Evolutionary conservation across 30 jellyfish, hydroid and myxozoan species (phyloP), one percentile per base, ranked within the genome.

Genomic region (Pseudorhiza aurosa): DNA sequence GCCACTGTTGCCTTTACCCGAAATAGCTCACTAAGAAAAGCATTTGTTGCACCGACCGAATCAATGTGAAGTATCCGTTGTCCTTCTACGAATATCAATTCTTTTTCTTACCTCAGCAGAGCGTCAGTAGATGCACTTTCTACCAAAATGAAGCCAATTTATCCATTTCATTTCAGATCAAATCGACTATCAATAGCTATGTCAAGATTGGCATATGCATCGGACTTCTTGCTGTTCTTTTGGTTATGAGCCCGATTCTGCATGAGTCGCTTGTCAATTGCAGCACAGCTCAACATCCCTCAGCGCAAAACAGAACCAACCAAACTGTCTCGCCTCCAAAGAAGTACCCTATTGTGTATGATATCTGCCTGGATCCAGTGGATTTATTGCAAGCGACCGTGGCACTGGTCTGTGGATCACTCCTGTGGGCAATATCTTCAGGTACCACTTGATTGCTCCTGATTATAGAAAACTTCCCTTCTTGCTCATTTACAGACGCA

Each of bases 391-490:
- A 27, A 26, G 94, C 95, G n/a, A 43, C 78, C n/a, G 32, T 81
- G 14, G 83, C 94, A 9, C 55, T 80, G 27, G 24, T 69, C 12
- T 21, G 40, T 53, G 97, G 90, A 2, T 64, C 94, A 0, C 24
- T 79, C 18, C 68, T 88, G 2, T 88, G 97, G 97, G 94, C 90
- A 19, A 68, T 73, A 2, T 78, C 90, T 11, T 39, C 94, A 80
- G 89, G 97, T 88, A 30, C 14, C 87, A 45, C n/a, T n/a, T n/a
- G n/a, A n/a, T n/a, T n/a, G n/a, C n/a, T n/a, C n/a, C n/a, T n/a
- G n/a, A n/a, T n/a, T n/a, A n/a, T n/a, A n/a, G n/a, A n/a, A n/a
- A n/a, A n/a, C n/a, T n/a, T n/a, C n/a, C n/a, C n/a, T n/a, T n/a
- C n/a, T n/a, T n/a, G n/a, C n/a, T n/a, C n/a, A n/a, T n/a, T n/a